Base-by-base conservation (phyloP, 2,888 invertebrate genomes). In the Volucella inflata region DNA sequence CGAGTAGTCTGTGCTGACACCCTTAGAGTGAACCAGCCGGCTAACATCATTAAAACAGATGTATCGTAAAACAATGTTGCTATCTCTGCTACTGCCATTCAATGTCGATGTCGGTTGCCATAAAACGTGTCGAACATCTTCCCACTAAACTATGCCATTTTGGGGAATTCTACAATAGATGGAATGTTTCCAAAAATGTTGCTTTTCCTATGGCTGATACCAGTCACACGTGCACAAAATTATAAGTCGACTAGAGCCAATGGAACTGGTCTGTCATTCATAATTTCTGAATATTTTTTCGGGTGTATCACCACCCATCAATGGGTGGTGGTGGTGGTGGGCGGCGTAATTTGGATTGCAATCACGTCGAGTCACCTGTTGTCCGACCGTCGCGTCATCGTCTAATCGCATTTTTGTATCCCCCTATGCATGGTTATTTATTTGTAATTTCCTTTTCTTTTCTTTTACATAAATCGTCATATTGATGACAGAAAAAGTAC, bases 281-380 rank as follows among this genome's bases (percentile, higher is more conserved):
- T 16, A 64, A 55, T 40, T 59, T 60, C 30, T 14, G 42, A 6
- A 10, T 9, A 42, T 67, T 76, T 36, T 30, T 60, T 30, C 59
- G 21, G 55, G 57, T 65, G 40, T 44, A 57, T 21, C 55, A 67
- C 17, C 60, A 36, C 10, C 16, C 53, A 68, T 68, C 76, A 60
- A 70, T 62, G 40, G 70, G 55, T 42, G n/a, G 11, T 57, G 48
- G 11, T 46, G 70, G 55, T 42, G n/a, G 11, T 57, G 48, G 11
- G 38, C 30, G 59, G 42, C 36, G 53, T 53, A 51, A 70, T 68
- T 77, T 46, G 53, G 62, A 77, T 70, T 62, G 46, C 30, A 62
- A 77, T 70, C 76, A 76, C 76, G 76, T 68, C 51, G 38, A 42
- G 21, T 60, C 68, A 70, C 77, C 55, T 68, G 77, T 77, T 70